Conservation (phyloP, 2,797 vertebrate species). For the Sylvilagus floridanus region DNA sequence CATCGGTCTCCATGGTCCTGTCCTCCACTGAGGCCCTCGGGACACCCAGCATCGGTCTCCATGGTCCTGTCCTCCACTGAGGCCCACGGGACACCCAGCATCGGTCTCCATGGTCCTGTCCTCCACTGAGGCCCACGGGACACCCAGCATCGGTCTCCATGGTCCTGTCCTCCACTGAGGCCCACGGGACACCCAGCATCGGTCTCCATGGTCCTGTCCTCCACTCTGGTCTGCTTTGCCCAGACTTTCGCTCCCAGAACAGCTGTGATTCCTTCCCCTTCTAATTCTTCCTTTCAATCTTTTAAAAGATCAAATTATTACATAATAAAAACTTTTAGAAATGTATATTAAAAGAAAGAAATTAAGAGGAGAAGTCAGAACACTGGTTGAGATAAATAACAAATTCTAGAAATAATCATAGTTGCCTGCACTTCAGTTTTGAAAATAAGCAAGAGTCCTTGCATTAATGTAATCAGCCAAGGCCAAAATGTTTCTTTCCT, state of each 20-base stretch:
- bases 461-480: slow-evolving; percentile 52
- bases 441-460: neutral
- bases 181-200: too few species aligned
- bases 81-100: too few species aligned
- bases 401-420: slow-evolving; percentile 58
- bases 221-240: slow-evolving; percentile 59
- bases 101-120: too few species aligned
- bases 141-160: too few species aligned
- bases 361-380: slow-evolving; percentile 77
- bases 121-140: too few species aligned
- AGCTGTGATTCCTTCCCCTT: slow-evolving; percentile 62
- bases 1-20: too few species aligned
- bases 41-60: too few species aligned
- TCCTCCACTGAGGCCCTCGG: too few species aligned
- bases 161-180: neutral
- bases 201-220: too few species aligned
- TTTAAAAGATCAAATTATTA: slow-evolving; percentile 74
- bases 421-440: neutral
- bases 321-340: slow-evolving; percentile 72
- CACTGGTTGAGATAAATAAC: slow-evolving; percentile 47
- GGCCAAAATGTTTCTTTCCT: slow-evolving; percentile 64
- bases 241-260: slow-evolving; percentile 74
- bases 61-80: too few species aligned
- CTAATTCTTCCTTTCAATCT: slow-evolving; percentile 72
- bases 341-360: slow-evolving; percentile 74